These are phyloP conservation scores for Bolinopsis microptera DNA, from an alignment of 37 sponge, comb jelly and placozoan genomes.

Conservation along the genomic window DNA sequence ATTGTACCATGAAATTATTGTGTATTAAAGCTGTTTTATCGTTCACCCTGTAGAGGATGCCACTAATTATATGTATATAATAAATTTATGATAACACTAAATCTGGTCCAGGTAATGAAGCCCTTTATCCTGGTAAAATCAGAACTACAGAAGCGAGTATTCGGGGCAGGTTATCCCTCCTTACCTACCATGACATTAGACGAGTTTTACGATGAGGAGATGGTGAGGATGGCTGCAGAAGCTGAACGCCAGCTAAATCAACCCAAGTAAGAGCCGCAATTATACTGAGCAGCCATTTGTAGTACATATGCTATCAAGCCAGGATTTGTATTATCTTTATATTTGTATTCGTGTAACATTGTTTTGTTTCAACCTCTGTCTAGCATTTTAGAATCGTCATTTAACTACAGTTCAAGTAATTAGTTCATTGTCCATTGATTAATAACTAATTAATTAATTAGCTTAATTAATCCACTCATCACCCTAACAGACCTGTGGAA, in stretches of 20 bases:
- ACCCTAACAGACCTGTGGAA: slow-evolving; percentile 32
- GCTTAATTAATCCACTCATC: too few species aligned
- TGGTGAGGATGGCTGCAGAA: slow-evolving; percentile 19
- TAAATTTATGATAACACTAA: too few species aligned
- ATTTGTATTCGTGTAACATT: not conserved
- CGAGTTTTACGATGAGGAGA: slow-evolving; percentile 82
- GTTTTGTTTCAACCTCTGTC: too few species aligned
- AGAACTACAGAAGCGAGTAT: slow-evolving; percentile 77
- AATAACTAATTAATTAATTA: too few species aligned
- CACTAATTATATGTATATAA: too few species aligned
- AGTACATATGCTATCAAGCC: not conserved
- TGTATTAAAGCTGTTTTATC: too few species aligned
- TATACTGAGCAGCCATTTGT: not conserved
- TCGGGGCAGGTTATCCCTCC: slow-evolving; percentile 98
- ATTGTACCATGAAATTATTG: too few species aligned
- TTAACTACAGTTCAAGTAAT: too few species aligned
- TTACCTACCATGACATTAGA: slow-evolving; percentile 90
- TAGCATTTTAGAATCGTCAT: too few species aligned
- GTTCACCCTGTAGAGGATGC: too few species aligned
- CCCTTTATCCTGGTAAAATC: slow-evolving; percentile 51
- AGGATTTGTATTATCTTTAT: not conserved
- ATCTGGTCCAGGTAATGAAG: slow-evolving; percentile 53
- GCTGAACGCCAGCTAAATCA: not conserved
- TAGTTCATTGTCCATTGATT: too few species aligned
- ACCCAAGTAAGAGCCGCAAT: slow-evolving; percentile 7